Base-by-base conservation (phyloP, 2,888 invertebrate species). In the Minunthozetes semirufus region DNA sequence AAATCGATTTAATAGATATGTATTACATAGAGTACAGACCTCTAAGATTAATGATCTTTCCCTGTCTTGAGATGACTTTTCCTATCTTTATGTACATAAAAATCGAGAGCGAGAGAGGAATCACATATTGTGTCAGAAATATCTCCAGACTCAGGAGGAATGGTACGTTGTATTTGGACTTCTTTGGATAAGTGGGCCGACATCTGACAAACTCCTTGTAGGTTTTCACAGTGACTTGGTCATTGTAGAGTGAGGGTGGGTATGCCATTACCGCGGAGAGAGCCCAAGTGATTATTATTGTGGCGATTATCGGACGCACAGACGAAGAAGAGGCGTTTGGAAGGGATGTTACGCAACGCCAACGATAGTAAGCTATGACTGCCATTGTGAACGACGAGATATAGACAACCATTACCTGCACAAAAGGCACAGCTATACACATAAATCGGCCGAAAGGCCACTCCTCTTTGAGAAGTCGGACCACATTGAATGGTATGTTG, bases 371-470 rank as follows among this genome's bases (percentile, higher is more conserved):
- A 11, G 84, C 84, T 63, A 84, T 84, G 17, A 82, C 82, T 5
- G 82, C 82, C 80, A 84, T 81, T 0, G 84, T 84, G 78, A 83
- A 82, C 5, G 83, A 83, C 0, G 83, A 84, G 29, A 83, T 83
- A 78, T 72, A 72, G 5, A 72, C 48, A 6, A 27, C 38, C 11
- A 81, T 80, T 74, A 83, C 83, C 66, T 84, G 81, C 2, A 83
- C 82, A 72, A 83, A 82, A 63, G 84, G 84, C 38, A 83, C 81
- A 53, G 83, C 76, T 33, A 81, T 81, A 78, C 85, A 85, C 78
- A 84, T 80, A 61, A 82, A 80, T n/a, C 80, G 79, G 9, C 85
- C 85, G 77, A 85, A 84, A 3, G 83, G 82, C 85, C 85, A 85
- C 70, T 84, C 82, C 5, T 80, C 80, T 72, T 83, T 73, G 25